Evolutionary conservation across 2,113 vertebrate genomes (phyloP), one percentile per base, ranked within the genome.

Genomic region (Sceloporus undulatus): DNA sequence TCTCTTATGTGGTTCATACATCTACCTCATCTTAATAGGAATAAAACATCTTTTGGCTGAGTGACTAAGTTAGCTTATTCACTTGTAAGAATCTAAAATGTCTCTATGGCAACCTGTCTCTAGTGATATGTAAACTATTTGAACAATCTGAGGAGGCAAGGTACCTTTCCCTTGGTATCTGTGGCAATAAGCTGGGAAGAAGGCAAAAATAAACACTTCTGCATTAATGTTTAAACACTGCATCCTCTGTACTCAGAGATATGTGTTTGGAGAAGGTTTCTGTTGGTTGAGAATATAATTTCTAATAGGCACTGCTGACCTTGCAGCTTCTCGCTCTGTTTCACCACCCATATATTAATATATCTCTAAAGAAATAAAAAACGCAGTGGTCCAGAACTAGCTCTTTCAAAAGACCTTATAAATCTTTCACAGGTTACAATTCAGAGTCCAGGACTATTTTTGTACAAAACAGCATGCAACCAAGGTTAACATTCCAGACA

Each of bases 251-350:
- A 85, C 38, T 89, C 89, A 89, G 34, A 82, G 89, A 18, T 42
- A 85, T 93, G 88, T 92, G 93, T 93, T 93, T 92, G 92, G 87
- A 90, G 86, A 90, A 82, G 86, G 65, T 78, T 34, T 89, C 4
- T 88, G 74, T 75, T 90, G 78, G 1, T 66, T 75, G 76, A 3
- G 25, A 89, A 68, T 29, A 38, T 29, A 40, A 66, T 66, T 68
- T 77, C 59, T 68, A 83, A 68, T 77, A 40, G 59, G 80, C 23
- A 19, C 74, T 54, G 75, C 62, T 78, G 89, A 85, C 80, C 54
- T 80, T 73, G 71, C 68, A n/a, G 13, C 1, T 0, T 2, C 68
- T 18, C 76, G 23, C n/a, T 66, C 79, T 5, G n/a, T 85, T 77
- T 2, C 27, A 56, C 83, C 14, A 82, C 70, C 0, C 23, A 0